These are phyloP conservation scores for Pristiophorus japonicus DNA, from an alignment of 2,113 vertebrate species.

Conservation along the genomic window DNA sequence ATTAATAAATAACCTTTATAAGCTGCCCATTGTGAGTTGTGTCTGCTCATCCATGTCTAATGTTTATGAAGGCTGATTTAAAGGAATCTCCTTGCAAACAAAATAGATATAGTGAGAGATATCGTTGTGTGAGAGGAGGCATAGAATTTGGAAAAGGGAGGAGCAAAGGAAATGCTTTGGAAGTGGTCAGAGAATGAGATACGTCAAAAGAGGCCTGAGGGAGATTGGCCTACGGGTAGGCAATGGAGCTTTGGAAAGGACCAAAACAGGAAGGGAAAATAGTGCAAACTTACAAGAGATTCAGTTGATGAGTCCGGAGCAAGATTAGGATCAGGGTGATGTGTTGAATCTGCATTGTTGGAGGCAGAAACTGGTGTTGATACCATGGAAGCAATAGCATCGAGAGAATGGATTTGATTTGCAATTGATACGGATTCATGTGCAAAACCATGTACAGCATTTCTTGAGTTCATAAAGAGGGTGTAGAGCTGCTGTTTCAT, in stretches of 20 bases:
- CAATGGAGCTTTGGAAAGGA: not conserved
- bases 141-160: not conserved
- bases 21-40: not conserved
- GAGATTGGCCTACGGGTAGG: not conserved
- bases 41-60: not conserved
- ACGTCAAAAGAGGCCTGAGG: not conserved
- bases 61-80: not conserved
- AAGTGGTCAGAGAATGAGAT: not conserved
- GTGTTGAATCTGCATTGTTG: not conserved
- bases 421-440: not conserved
- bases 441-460: not conserved
- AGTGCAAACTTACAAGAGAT: slow-evolving; percentile 12
- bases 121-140: not conserved
- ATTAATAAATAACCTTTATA: not conserved
- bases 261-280: not conserved
- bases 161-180: not conserved
- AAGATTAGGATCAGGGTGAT: not conserved
- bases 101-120: not conserved
- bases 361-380: not conserved
- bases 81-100: not conserved
- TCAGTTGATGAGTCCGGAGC: not conserved
- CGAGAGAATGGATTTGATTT: slow-evolving; percentile 33
- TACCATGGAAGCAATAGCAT: slow-evolving; percentile 16
- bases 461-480: slow-evolving; percentile 26
- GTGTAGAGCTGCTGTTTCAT: not conserved